These are phyloP conservation scores for Nematostella vectensis DNA, from an alignment of 92 coral and sea anemone genomes.

Conservation along the genomic window DNA sequence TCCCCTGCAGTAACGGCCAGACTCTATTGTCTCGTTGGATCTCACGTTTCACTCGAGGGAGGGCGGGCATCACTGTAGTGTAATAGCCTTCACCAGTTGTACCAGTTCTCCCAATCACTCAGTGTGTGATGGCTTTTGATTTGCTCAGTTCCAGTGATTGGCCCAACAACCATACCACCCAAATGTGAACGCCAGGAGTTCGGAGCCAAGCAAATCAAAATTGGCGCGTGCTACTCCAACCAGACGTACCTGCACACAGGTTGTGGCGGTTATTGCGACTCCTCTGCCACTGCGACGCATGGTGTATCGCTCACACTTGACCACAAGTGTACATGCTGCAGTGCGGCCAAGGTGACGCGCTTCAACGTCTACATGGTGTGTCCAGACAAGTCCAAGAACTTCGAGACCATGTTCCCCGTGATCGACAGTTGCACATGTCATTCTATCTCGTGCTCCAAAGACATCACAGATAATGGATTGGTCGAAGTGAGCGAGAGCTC, in stretches of 20 bases:
- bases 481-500: background rate
- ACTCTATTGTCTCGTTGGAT: too few relatives aligned
- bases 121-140: too few relatives aligned
- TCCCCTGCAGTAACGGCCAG: too few relatives aligned
- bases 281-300: slow-evolving; percentile 19
- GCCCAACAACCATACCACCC: slow-evolving; percentile 26
- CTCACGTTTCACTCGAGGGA: too few relatives aligned
- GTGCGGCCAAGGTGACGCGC: slow-evolving; percentile 4
- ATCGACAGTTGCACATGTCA: slow-evolving; percentile 29
- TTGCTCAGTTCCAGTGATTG: too few relatives aligned
- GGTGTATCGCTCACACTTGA: slow-evolving; percentile 6
- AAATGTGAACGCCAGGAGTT: slow-evolving; percentile 11
- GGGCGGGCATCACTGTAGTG: too few relatives aligned
- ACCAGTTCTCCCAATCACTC: too few relatives aligned
- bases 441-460: background rate
- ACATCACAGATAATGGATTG: slow-evolving; percentile 8
- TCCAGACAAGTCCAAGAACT: background rate
- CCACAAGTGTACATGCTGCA: slow-evolving; percentile 31
- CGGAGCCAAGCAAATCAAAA: slow-evolving; percentile 2
- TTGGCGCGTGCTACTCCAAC: slow-evolving; percentile 19
- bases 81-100: too few relatives aligned
- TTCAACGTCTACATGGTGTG: slow-evolving; percentile 18
- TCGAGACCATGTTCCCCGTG: slow-evolving; percentile 1
- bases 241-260: slow-evolving; percentile 9
- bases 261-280: slow-evolving; percentile 41